These are phyloP conservation scores for Semicossyphus pulcher DNA, from an alignment of 2,113 vertebrate genomes.

Conservation along the genomic window DNA sequence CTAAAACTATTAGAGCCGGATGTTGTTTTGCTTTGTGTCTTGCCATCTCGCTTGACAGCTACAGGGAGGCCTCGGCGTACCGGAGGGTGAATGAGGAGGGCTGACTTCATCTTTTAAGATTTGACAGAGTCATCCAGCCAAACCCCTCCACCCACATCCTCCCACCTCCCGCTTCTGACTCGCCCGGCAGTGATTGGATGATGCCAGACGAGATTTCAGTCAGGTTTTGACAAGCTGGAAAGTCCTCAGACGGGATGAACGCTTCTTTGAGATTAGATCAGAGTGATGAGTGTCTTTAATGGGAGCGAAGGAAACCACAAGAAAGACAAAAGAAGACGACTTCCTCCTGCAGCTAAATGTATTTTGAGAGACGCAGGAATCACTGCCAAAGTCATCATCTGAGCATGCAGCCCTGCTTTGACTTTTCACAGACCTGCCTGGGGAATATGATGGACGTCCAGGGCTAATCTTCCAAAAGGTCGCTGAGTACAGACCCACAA, in stretches of 20 bases:
- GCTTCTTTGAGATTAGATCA: constrained; percentile 58
- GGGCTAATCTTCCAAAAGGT: constrained; percentile 64
- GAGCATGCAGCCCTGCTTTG: constrained; percentile 19
- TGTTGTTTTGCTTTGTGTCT: constrained; percentile 54
- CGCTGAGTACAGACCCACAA: constrained; percentile 50
- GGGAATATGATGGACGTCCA: constrained; percentile 47
- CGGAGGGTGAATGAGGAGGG: constrained; percentile 50
- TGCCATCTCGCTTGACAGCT: constrained; percentile 65
- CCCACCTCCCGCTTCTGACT: constrained; percentile 13
- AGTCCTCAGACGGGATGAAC: constrained; percentile 47
- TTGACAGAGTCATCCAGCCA: constrained; percentile 49
- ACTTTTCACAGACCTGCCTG: constrained; percentile 36
- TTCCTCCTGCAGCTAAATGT: constrained; percentile 33
- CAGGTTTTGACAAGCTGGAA: constrained; percentile 72
- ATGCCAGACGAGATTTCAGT: constrained; percentile 44
- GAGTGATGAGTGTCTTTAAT: constrained; percentile 54
- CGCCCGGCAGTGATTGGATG: constrained; percentile 39
- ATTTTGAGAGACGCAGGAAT: constrained; percentile 26
- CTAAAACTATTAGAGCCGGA: constrained; percentile 66
- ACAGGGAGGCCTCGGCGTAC: constrained; percentile 41
- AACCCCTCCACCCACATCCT: background rate
- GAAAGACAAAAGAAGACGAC: constrained; percentile 36
- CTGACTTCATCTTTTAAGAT: constrained; percentile 70
- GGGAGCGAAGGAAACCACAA: constrained; percentile 41
- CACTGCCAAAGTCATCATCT: constrained; percentile 29